These are phyloP conservation scores for Zoanthus gigantus DNA, from an alignment of 92 coral and sea anemone species.

Conservation along the genomic window DNA sequence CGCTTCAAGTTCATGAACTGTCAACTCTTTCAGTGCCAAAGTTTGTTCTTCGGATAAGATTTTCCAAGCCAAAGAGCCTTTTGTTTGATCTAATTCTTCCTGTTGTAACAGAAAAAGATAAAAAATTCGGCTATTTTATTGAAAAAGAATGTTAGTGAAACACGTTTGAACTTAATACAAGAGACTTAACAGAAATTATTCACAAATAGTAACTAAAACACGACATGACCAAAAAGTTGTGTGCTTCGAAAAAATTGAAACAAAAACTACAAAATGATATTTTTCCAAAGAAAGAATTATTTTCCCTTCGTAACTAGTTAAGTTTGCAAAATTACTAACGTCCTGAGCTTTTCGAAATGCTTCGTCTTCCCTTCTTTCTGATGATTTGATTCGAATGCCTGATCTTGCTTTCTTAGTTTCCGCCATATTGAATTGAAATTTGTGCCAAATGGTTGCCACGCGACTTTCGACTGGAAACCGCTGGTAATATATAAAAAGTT, in stretches of 20 bases:
- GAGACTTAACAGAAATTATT: not conserved
- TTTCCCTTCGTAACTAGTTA: not conserved
- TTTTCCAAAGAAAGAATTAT: not conserved
- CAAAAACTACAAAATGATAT: not conserved
- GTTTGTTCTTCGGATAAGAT: slow-evolving; percentile 94
- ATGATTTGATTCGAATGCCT: slow-evolving; percentile 86
- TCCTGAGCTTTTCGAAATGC: slow-evolving; percentile 54
- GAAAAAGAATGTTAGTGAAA: not conserved
- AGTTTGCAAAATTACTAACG: slow-evolving; percentile 44
- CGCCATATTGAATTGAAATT: slow-evolving; percentile 74
- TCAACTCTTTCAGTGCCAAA: slow-evolving; percentile 76
- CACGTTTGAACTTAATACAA: not conserved
- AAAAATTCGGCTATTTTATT: not conserved
- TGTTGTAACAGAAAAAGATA: slow-evolving; percentile 12
- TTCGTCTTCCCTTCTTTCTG: slow-evolving; percentile 75
- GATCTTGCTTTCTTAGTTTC: slow-evolving; percentile 86
- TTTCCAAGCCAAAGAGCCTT: slow-evolving; percentile 85
- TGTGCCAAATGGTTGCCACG: slow-evolving; percentile 73
- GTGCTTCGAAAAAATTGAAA: not conserved
- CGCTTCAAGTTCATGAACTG: slow-evolving; percentile 92
- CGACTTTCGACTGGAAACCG: slow-evolving; percentile 41
- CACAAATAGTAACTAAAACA: too few relatives aligned
- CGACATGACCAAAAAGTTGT: too few relatives aligned
- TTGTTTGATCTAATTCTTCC: slow-evolving; percentile 73
- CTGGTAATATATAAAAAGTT: not conserved